Percentiles rank a stretch among this genome's conserved stretches.
phyloP scores from a whole-genome alignment of 1,140 invertebrate species.

The Caerostris darwini region DNA sequence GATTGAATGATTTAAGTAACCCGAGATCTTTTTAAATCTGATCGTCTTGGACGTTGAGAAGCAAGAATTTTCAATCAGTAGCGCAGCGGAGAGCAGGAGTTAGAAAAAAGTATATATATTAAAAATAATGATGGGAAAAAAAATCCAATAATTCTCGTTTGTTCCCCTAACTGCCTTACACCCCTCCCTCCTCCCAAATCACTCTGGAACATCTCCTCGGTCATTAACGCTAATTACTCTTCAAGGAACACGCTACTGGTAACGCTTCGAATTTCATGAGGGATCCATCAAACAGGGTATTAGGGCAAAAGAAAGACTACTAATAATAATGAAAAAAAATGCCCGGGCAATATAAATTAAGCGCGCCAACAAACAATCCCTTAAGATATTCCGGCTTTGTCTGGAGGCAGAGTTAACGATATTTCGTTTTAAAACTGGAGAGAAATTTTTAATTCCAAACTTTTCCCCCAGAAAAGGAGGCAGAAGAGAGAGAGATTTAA shows the following conservation, averaged over 20 bases:
- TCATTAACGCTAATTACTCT: conserved; percentile 59
- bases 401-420: conserved; percentile 56
- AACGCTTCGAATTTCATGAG: conserved; percentile 16
- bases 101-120: too few species aligned
- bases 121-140: too few species aligned
- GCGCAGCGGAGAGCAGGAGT: too few species aligned
- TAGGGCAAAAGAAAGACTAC: neutral
- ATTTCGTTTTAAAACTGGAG: conserved; percentile 40
- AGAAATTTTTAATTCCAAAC: conserved; percentile 41
- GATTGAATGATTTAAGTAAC: too few species aligned
- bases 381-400: conserved; percentile 21
- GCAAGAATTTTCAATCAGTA: too few species aligned
- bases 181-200: neutral
- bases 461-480: neutral
- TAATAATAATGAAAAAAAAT: neutral
- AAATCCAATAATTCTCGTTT: neutral
- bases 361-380: neutral
- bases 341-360: neutral
- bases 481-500: neutral
- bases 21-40: too few species aligned
- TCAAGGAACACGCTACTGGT: conserved; percentile 8
- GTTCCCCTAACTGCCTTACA: neutral
- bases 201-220: conserved; percentile 2
- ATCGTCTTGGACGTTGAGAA: too few species aligned
- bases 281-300: conserved; percentile 55